Evolutionary conservation across 2,888 invertebrate genomes (phyloP), one percentile per base, ranked within the genome.

Genomic region (Trichopoda pennipes): DNA sequence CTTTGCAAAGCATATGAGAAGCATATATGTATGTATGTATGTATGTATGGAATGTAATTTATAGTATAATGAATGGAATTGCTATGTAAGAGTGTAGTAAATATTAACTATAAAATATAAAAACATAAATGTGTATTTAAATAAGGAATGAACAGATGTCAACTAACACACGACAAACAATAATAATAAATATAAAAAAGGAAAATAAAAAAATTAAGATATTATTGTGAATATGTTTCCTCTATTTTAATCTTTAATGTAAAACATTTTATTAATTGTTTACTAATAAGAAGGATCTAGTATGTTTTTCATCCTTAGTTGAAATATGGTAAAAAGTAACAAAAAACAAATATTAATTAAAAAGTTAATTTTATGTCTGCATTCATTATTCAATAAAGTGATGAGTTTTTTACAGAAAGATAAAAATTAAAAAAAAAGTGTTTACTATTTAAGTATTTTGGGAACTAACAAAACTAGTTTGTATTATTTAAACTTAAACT

Each of bases 391-490:
- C 75, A 82, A 82, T 82, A 82, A 82, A 82, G 82, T 76, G 79
- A 82, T 76, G 82, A 82, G 82, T 82, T 82, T 82, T 82, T 82
- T 82, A 82, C 82, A 76, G 79, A 82, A 82, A 82, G 68, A 82
- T 72, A 72, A 72, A 79, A 76, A 75, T 44, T 61, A 32, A 38
- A 53, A 19, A 58, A 61, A 55, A n/a, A 16, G 12, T 61, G 61
- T 70, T 75, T 74, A 49, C 17, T 58, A 64, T 38, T 35, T 56
- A 55, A 21, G n/a, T 28, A 28, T 28, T 28, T 28, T 4, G 28
- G 4, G 28, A n/a, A 38, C 38, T 38, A 38, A 38, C 38, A 10
- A 10, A 38, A 14, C 7, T 28, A 14, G 14, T 38, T 12, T 38
- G 14, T 12, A 12, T 38, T 38, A 14, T 38, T 38, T 38, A 12